Evolutionary conservation across 1,140 invertebrate species (phyloP), one percentile per base, ranked within the genome.

Genomic region (Drosophila asahinai): DNA sequence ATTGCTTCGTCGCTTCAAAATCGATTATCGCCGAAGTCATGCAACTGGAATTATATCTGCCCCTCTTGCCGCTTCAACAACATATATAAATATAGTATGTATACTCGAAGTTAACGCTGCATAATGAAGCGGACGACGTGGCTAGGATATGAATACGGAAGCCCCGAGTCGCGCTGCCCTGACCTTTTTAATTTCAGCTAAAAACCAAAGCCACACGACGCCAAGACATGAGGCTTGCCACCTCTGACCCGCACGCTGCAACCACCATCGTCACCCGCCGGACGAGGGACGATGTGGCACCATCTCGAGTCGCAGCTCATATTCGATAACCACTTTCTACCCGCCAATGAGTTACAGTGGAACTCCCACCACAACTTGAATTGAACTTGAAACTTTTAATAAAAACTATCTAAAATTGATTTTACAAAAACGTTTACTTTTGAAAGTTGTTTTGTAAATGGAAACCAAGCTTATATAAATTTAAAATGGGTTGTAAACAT

Each of bases 271-370:
- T 33, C 45, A 40, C 25, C 61, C 36, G 52, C 30, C 45, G 33
- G 14, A 30, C 11, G 15, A 27, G 36, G 51, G 22, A 51, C 45
- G 40, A 52, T 38, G 43, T 43, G 40, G 58, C 36, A 38, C 33
- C 61, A 70, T 36, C 63, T 45, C 36, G 43, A 59, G 64, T 62
- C 45, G 68, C 77, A 67, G 59, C 66, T 83, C 70, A 87, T 83
- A 83, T 86, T 86, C 84, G 74, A 89, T 89, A 90, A 89, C 86
- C 83, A 84, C 84, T 89, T 89, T 89, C 84, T 89, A 87, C 55
- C 73, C 81, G 66, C 68, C 64, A 64, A 68, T 60, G 57, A 60
- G 54, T 61, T 68, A 74, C 57, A 64, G 52, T 38, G 30, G 40
- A 47, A 36, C 25, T 47, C 54, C 14, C 33, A 36, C 33, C 11